Evolutionary conservation across 2,888 invertebrate genomes (phyloP).

Genomic region (Eustalomyia histrio): DNA sequence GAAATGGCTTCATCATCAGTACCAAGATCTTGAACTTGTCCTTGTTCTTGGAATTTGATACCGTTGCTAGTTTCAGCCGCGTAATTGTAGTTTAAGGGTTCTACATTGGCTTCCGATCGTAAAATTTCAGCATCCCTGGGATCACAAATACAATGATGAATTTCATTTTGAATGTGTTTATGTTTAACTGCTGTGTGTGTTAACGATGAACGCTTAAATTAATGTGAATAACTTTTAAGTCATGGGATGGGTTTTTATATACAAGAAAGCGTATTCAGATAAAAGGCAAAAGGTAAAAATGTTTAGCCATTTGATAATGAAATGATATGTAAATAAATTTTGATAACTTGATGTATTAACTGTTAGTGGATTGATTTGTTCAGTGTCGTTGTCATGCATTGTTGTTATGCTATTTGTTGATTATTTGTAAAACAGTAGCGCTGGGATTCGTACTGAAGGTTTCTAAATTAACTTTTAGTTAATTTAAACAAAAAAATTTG

Average conservation of each 20-base stretch:
- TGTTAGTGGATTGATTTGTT: no score
- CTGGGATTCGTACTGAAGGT: no score
- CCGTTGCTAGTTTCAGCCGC: slow-evolving; percentile 80
- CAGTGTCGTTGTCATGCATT: not conserved
- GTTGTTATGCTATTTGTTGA: no score
- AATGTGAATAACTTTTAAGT: slow-evolving; percentile 9
- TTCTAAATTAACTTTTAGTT: no score
- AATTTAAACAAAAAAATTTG: no score
- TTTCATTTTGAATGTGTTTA: slow-evolving; percentile 69
- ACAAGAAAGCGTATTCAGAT: no score
- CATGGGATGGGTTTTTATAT: slow-evolving; percentile 25
- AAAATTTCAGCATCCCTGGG: slow-evolving; percentile 63
- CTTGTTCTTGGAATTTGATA: slow-evolving; percentile 80
- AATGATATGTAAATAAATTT: no score
- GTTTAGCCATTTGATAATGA: no score
- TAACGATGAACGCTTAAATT: slow-evolving; percentile 15
- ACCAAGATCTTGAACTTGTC: slow-evolving; percentile 81
- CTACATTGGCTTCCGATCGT: slow-evolving; percentile 63
- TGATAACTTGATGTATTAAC: no score
- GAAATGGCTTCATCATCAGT: slow-evolving; percentile 81
- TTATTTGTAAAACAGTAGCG: no score
- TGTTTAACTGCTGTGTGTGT: slow-evolving; percentile 13
- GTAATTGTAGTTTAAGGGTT: slow-evolving; percentile 64
- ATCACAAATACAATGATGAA: slow-evolving; percentile 74
- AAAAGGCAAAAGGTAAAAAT: no score